phyloP scores from a whole-genome alignment of 2,888 invertebrate genomes.

The Andrena flavipes region DNA sequence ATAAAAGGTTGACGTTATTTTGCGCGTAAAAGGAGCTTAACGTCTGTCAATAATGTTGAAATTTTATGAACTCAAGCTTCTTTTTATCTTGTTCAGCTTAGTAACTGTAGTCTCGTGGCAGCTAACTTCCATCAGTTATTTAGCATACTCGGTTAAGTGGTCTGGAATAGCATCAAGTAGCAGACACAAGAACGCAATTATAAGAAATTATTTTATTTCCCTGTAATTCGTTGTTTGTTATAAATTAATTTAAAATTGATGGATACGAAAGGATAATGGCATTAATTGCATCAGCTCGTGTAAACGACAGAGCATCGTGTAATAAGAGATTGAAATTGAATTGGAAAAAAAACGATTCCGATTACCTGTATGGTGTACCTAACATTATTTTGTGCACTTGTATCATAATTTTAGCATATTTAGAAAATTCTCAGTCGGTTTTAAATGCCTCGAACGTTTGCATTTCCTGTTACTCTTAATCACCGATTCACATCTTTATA shows the following conservation, averaged over 20 bases:
- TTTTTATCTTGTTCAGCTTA: neutral
- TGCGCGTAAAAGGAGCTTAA: neutral
- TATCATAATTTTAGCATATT: neutral
- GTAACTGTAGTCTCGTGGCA: neutral
- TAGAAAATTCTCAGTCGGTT: neutral
- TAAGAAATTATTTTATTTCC: too few species aligned
- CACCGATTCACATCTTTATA: too few species aligned
- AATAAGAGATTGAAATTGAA: neutral
- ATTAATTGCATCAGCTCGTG: neutral
- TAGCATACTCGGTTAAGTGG: constrained; percentile 12
- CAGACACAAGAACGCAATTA: neutral
- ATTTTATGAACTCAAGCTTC: constrained; percentile 22
- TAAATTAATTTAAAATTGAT: neutral
- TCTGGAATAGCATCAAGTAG: neutral
- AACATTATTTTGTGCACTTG: neutral
- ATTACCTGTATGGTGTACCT: neutral
- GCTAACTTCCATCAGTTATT: constrained; percentile 1
- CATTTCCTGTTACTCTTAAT: too few species aligned
- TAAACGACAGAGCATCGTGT: neutral
- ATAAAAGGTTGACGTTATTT: neutral
- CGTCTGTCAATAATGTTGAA: constrained; percentile 8
- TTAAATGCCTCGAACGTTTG: neutral
- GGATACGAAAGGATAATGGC: neutral
- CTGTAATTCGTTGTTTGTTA: neutral
- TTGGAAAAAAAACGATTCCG: neutral